Conservation (phyloP, 2,113 vertebrate genomes). For the Engystomops pustulosus region DNA sequence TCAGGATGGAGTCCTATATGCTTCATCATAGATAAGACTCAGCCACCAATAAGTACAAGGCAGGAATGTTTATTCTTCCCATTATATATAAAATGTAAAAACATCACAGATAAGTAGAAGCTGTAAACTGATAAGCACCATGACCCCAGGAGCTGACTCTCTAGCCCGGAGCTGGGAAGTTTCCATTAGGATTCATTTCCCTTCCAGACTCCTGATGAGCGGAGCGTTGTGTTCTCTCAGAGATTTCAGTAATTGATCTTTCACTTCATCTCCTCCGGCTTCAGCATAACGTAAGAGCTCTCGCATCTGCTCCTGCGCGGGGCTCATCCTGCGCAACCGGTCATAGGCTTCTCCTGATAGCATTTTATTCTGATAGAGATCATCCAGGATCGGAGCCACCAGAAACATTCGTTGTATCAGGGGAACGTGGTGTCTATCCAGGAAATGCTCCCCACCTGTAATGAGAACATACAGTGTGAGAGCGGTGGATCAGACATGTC, state of each 20-base stretch:
- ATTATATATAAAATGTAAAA: too few relatives aligned
- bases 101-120: too few relatives aligned
- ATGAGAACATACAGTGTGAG: not conserved
- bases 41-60: too few relatives aligned
- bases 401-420: not conserved
- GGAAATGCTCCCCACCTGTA: not conserved
- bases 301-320: conserved; percentile 10
- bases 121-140: too few relatives aligned
- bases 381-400: conserved; percentile 26
- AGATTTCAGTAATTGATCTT: not conserved
- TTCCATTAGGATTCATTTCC: not conserved
- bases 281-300: not conserved
- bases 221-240: not conserved
- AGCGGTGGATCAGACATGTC: too few relatives aligned
- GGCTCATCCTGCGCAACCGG: not conserved
- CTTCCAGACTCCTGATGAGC: conserved; percentile 28
- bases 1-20: too few relatives aligned
- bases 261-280: not conserved
- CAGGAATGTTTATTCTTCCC: too few relatives aligned
- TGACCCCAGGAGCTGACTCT: not conserved
- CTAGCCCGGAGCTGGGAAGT: not conserved
- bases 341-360: not conserved
- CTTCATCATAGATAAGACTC: too few relatives aligned
- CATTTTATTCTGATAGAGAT: not conserved
- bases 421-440: not conserved